Base-by-base conservation (phyloP, 1,140 invertebrate species). In the Antheraea pernyi region DNA sequence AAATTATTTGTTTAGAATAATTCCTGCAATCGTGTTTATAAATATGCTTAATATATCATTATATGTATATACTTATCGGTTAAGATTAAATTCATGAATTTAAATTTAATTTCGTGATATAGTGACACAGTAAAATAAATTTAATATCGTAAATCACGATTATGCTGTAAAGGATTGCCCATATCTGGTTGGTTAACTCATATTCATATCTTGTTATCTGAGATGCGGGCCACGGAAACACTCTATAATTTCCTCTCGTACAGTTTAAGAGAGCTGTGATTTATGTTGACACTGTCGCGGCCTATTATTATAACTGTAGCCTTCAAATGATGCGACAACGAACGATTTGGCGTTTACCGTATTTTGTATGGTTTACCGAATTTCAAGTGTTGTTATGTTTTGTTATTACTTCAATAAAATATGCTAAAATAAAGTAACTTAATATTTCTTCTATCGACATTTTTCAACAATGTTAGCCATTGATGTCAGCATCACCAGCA, bases 151-250 rank as follows among this genome's bases (percentile, higher is more conserved):
- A 53, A 53, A 53, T 53, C 46, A 13, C 13, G 11, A 0, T 53
- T 53, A 53, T 53, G 16, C 46, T 53, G 46, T 53, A 53, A 53
- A 67, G 66, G 65, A 67, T 36, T 63, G 39, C 19, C 67, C 22
- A 59, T 60, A 59, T 71, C 64, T 68, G 70, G 67, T 71, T 66
- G 36, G 64, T 71, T 64, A 73, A 70, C 67, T 73, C 64, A 73
- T 73, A 53, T 60, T 71, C 70, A 73, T 73, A 78, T 76, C 75
- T 77, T 65, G 64, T 73, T 72, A 79, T 79, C 71, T 64, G 62
- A 79, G 76, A 88, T 90, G 86, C 85, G 82, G 85, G 88, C 73
- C 71, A 80, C 82, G 85, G 84, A 84, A 83, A 83, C 74, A 77
- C 68, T 76, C 69, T 64, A 84, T 84, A 83, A 86, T 83, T 84